These are phyloP conservation scores for Meriones unguiculatus DNA, from an alignment of 2,113 vertebrate genomes.

Conservation along the genomic window DNA sequence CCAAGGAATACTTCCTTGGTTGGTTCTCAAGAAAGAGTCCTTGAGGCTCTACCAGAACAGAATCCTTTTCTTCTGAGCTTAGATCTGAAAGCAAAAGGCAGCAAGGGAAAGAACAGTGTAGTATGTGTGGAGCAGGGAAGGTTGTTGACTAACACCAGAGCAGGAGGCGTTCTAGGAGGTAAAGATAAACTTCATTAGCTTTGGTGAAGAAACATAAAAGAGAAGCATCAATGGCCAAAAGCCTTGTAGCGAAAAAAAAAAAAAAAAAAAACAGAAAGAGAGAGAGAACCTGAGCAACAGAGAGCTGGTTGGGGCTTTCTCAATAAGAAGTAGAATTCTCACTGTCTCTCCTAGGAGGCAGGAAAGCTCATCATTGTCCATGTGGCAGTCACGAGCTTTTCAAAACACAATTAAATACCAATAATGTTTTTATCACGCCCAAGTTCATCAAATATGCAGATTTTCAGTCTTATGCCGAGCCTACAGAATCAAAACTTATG, in stretches of 20 bases:
- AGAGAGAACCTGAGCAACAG: no score
- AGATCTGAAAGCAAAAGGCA: neutral
- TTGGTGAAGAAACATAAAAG: neutral
- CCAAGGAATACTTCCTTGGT: neutral
- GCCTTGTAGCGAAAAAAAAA: neutral
- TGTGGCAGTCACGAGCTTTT: neutral
- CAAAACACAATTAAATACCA: neutral
- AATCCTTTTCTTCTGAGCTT: neutral
- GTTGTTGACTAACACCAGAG: neutral
- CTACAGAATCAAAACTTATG: neutral
- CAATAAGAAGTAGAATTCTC: neutral
- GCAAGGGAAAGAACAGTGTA: neutral
- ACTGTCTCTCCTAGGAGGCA: neutral
- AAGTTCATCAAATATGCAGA: neutral
- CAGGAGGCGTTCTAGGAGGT: neutral
- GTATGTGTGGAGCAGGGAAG: neutral
- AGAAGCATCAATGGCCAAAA: neutral
- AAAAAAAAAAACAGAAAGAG: neutral
- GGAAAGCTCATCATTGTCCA: neutral
- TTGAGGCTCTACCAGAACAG: neutral
- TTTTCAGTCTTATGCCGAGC: neutral
- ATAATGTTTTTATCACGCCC: neutral
- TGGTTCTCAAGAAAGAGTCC: neutral
- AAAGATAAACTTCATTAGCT: neutral
- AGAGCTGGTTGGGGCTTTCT: neutral